Evolutionary conservation across 23 tunicate genomes (phyloP).

Genomic region (Trididemnum nubilum): DNA sequence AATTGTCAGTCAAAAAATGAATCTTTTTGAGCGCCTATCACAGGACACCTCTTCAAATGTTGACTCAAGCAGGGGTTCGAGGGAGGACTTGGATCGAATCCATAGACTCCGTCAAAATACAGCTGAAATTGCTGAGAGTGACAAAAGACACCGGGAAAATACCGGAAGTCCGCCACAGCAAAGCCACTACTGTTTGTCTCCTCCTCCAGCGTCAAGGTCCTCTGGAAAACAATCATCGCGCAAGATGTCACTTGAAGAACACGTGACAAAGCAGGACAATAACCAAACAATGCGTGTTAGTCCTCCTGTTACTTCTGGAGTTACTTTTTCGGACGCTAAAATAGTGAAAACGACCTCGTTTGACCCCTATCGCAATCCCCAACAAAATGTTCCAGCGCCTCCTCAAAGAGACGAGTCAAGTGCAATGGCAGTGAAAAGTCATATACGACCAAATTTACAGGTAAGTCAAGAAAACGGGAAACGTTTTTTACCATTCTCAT

Average conservation of each 20-base stretch:
- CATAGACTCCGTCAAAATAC: constrained; percentile 9
- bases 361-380: constrained; percentile 2
- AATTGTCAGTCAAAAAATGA: constrained; percentile 48
- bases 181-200: constrained; percentile 2
- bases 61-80: constrained; percentile 5
- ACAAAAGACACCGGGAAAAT: constrained; percentile 2
- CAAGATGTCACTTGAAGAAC: neutral
- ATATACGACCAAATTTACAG: neutral
- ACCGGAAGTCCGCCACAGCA: neutral
- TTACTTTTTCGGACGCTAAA: constrained; percentile 37
- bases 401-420: constrained; percentile 56
- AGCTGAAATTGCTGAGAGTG: constrained; percentile 10
- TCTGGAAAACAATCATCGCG: neutral
- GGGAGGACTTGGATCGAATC: constrained; percentile 19
- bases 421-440: constrained; percentile 45
- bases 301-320: neutral
- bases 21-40: constrained; percentile 55
- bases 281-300: neutral
- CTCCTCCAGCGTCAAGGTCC: neutral
- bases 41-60: constrained; percentile 7
- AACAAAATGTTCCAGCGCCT: constrained; percentile 46
- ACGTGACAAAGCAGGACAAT: neutral
- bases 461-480: neutral
- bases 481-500: no score
- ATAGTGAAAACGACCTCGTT: constrained; percentile 47